These are phyloP conservation scores for Sebastes glaucus DNA, from an alignment of 2,797 vertebrate species.

Conservation along the genomic window DNA sequence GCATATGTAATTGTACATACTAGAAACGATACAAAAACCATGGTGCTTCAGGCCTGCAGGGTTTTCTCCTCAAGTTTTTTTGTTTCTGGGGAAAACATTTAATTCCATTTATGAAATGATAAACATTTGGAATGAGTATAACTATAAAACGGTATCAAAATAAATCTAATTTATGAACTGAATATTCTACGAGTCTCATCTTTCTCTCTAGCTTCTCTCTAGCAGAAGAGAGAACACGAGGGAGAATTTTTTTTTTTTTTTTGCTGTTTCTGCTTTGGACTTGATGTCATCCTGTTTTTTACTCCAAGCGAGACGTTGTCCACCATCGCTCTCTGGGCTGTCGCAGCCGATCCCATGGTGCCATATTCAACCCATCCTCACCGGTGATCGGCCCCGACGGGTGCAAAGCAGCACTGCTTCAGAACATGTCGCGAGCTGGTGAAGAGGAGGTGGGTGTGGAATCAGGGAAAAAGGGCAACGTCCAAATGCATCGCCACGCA, in stretches of 20 bases:
- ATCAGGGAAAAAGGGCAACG: constrained; percentile 83
- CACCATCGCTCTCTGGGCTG: constrained; percentile 57
- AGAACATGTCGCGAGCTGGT: constrained; percentile 84
- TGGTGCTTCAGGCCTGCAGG: constrained; percentile 74
- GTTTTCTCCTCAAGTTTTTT: constrained; percentile 61
- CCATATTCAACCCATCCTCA: constrained; percentile 55
- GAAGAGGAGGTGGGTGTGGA: constrained; percentile 86
- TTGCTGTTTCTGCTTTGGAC: constrained; percentile 32
- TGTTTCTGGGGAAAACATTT: constrained; percentile 49
- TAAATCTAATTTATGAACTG: constrained; percentile 73
- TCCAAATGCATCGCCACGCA: constrained; percentile 68
- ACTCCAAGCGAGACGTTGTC: constrained; percentile 23
- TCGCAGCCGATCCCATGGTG: constrained; percentile 63
- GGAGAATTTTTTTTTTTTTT: background rate
- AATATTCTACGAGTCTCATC: constrained; percentile 4
- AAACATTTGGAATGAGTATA: constrained; percentile 54
- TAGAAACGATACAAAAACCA: constrained; percentile 51
- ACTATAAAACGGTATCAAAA: constrained; percentile 56
- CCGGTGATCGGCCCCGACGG: constrained; percentile 69
- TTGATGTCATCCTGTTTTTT: constrained; percentile 41
- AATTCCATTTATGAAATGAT: constrained; percentile 39
- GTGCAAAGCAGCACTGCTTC: constrained; percentile 77
- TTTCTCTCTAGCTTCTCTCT: background rate
- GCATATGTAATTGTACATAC: constrained; percentile 55
- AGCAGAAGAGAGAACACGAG: background rate